Percentiles rank a stretch among this genome's conserved stretches.
Conservation (phyloP, 2,113 vertebrate genomes). For the Trogon surrucura region DNA sequence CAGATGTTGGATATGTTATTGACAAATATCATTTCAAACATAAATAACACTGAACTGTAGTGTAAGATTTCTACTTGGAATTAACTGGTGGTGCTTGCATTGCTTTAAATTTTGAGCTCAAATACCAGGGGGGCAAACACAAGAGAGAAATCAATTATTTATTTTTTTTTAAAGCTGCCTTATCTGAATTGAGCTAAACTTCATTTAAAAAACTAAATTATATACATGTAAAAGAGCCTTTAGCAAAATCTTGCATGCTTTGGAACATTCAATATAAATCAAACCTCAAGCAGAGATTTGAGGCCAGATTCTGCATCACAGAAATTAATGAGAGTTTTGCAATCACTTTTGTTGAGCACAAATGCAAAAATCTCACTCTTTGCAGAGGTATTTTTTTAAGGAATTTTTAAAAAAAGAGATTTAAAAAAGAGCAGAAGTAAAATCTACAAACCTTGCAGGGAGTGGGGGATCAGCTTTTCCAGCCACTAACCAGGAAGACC, state of each 20-base stretch:
- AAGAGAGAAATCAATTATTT: not conserved
- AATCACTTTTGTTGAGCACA: not conserved
- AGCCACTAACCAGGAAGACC: conserved; percentile 97
- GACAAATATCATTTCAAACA: not conserved
- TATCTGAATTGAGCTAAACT: not conserved
- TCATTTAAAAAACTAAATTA: not conserved
- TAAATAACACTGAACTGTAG: not conserved
- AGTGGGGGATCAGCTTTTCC: conserved; percentile 97
- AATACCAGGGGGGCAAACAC: not conserved
- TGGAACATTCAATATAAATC: not conserved
- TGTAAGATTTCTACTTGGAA: not conserved
- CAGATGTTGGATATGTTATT: not conserved
- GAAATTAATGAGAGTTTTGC: not conserved
- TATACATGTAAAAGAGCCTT: not conserved
- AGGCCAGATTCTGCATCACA: not conserved
- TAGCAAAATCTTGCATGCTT: not conserved
- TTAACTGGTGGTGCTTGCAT: not conserved
- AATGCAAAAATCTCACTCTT: not conserved
- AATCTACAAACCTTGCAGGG: conserved; percentile 88
- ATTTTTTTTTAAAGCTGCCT: not conserved
- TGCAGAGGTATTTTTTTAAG: not conserved
- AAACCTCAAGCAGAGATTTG: not conserved
- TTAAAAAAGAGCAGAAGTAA: not conserved
- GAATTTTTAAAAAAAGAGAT: not conserved
- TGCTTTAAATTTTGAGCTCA: not conserved